Evolutionary conservation across 2,888 invertebrate species (phyloP).

Genomic region (Amorpha juglandis): DNA sequence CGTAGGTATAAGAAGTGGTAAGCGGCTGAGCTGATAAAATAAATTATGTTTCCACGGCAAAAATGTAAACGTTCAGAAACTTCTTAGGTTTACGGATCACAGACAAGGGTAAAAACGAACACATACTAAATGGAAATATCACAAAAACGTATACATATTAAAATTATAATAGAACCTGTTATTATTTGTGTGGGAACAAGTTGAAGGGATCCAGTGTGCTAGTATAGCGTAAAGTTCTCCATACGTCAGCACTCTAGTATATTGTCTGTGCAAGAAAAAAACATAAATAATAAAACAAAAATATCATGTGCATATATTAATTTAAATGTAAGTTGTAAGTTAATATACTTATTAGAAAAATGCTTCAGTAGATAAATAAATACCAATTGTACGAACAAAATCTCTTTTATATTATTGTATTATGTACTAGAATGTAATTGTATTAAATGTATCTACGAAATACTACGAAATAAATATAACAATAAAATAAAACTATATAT

Average conservation of each 20-base stretch:
- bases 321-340: conserved; percentile 20
- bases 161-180: conserved; percentile 56
- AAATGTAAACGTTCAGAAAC: neutral
- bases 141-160: conserved; percentile 3
- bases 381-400: too few relatives aligned
- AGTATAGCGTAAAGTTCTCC: conserved; percentile 55
- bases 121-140: neutral
- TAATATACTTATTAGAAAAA: conserved; percentile 19
- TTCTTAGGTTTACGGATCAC: conserved; percentile 5
- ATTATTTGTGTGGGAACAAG: conserved; percentile 51
- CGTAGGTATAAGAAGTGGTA: too few relatives aligned
- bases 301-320: conserved; percentile 30
- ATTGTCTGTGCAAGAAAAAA: conserved; percentile 76
- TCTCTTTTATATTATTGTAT: too few relatives aligned
- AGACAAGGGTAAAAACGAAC: neutral
- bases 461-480: too few relatives aligned
- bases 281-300: conserved; percentile 34
- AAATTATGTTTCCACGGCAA: neutral
- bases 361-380: too few relatives aligned
- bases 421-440: too few relatives aligned
- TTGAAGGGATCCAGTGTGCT: conserved; percentile 61
- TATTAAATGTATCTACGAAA: too few relatives aligned
- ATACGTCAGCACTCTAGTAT: conserved; percentile 76
- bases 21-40: too few relatives aligned
- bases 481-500: too few relatives aligned